Percentiles rank a stretch among this genome's conserved stretches.
These are phyloP conservation scores for crab-eating macaque (Macaca fascicularis) DNA, from an alignment of 2,113 vertebrate genomes.

Conservation along the genomic window DNA sequence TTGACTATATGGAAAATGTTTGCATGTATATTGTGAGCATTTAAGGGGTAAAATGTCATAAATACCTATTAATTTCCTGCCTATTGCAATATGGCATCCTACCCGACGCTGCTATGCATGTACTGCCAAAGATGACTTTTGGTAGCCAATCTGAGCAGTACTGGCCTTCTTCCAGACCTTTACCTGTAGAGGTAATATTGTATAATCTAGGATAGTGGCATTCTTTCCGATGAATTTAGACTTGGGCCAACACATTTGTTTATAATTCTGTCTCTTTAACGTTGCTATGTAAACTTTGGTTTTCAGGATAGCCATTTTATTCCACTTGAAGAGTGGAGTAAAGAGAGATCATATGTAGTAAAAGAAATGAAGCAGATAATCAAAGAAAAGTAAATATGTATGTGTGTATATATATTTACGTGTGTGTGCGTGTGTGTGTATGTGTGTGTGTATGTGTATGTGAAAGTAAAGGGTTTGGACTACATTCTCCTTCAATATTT, in stretches of 20 bases:
- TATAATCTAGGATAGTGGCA: neutral
- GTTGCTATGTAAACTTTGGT: neutral
- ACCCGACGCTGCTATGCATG: rapidly evolving
- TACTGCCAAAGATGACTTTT: neutral
- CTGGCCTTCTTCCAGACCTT: neutral
- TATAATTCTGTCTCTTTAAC: neutral
- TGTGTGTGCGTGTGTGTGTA: too few relatives aligned
- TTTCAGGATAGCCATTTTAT: neutral
- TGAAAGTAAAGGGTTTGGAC: neutral
- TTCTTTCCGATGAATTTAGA: neutral
- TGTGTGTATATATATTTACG: too few relatives aligned
- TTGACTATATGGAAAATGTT: neutral
- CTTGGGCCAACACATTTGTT: neutral
- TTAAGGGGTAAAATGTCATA: neutral
- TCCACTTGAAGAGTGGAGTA: neutral
- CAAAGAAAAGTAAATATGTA: neutral
- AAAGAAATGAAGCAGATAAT: neutral
- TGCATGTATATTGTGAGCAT: neutral
- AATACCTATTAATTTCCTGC: neutral
- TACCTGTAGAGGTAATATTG: neutral
- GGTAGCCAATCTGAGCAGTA: neutral
- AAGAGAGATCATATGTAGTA: neutral
- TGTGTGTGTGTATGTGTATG: too few relatives aligned
- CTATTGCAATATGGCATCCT: neutral
- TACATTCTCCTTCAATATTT: neutral